Percentiles rank a stretch among this genome's conserved stretches.
Evolutionary conservation across 2,888 invertebrate genomes (phyloP).

Genomic region (Acrocyrtus sp.): DNA sequence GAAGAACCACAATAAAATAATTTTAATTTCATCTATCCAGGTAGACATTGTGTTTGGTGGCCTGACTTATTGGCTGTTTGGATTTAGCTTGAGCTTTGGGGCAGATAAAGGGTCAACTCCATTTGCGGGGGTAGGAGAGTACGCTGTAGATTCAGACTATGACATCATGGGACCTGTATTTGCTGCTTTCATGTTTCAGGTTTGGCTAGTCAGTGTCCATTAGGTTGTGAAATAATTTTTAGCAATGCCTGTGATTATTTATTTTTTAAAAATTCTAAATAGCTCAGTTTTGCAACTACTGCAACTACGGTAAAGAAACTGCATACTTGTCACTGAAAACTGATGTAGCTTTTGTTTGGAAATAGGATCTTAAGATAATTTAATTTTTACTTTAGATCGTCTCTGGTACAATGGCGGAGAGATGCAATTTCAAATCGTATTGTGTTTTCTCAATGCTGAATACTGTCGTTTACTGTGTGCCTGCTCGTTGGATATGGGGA

Average conservation of each 20-base stretch:
- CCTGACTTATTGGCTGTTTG: slow-evolving; percentile 68
- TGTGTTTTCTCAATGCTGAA: slow-evolving; percentile 67
- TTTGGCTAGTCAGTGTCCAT: too few species aligned
- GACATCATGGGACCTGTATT: slow-evolving; percentile 63
- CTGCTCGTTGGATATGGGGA: slow-evolving; percentile 66
- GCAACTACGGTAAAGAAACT: slow-evolving; percentile 65
- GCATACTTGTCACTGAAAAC: neutral
- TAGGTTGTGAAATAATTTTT: too few species aligned
- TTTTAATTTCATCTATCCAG: too few species aligned
- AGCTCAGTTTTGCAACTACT: slow-evolving; percentile 64
- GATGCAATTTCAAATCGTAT: slow-evolving; percentile 65
- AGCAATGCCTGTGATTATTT: too few species aligned
- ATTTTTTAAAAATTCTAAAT: neutral
- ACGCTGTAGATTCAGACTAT: slow-evolving; percentile 66
- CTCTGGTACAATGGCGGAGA: slow-evolving; percentile 68
- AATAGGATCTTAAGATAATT: neutral
- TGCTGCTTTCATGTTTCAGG: slow-evolving; percentile 63
- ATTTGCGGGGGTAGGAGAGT: slow-evolving; percentile 65
- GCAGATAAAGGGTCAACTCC: slow-evolving; percentile 55
- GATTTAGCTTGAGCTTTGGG: slow-evolving; percentile 65
- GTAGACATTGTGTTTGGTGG: slow-evolving; percentile 69
- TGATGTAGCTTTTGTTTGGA: slow-evolving; percentile 34
- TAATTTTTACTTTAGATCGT: slow-evolving; percentile 35
- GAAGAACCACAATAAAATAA: too few species aligned
- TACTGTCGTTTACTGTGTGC: slow-evolving; percentile 67